phyloP scores from a whole-genome alignment of 2,888 invertebrate species.

The Salticus scenicus region DNA sequence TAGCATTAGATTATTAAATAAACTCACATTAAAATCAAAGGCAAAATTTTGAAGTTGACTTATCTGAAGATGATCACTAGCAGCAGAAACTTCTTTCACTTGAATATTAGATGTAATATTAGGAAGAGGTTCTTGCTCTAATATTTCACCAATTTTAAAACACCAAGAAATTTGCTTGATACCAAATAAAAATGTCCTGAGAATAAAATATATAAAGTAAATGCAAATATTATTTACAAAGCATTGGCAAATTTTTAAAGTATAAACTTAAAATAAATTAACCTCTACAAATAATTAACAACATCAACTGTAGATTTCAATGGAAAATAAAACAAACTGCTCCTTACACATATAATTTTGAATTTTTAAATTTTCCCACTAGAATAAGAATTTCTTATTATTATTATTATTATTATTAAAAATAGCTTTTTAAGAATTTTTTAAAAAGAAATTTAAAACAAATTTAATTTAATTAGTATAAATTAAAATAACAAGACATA shows the following conservation, averaged over 20 bases:
- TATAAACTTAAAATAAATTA: not conserved
- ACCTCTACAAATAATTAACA: not conserved
- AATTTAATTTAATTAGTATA: too few relatives aligned
- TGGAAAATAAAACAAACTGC: too few relatives aligned
- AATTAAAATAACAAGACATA: not conserved
- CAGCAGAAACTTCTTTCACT: conserved; percentile 54
- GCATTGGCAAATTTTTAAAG: not conserved
- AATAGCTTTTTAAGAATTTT: too few relatives aligned
- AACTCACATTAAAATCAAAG: conserved; percentile 41
- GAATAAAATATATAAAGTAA: too few relatives aligned
- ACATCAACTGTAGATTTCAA: too few relatives aligned
- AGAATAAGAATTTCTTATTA: too few relatives aligned
- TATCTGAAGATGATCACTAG: conserved; percentile 64
- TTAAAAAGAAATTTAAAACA: too few relatives aligned
- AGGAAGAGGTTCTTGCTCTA: conserved; percentile 28
- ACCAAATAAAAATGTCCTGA: conserved; percentile 61
- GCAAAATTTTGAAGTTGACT: conserved; percentile 43
- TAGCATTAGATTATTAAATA: too few relatives aligned
- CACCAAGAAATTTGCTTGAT: conserved; percentile 49
- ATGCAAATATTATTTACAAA: not conserved
- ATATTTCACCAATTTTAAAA: conserved; percentile 29
- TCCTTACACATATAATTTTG: too few relatives aligned
- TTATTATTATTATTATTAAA: too few relatives aligned
- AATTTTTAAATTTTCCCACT: too few relatives aligned
- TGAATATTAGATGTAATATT: conserved; percentile 29